Evolutionary conservation across 2,797 vertebrate species (phyloP), one percentile per base, ranked within the genome.

Genomic region (Echiichthys vipera): DNA sequence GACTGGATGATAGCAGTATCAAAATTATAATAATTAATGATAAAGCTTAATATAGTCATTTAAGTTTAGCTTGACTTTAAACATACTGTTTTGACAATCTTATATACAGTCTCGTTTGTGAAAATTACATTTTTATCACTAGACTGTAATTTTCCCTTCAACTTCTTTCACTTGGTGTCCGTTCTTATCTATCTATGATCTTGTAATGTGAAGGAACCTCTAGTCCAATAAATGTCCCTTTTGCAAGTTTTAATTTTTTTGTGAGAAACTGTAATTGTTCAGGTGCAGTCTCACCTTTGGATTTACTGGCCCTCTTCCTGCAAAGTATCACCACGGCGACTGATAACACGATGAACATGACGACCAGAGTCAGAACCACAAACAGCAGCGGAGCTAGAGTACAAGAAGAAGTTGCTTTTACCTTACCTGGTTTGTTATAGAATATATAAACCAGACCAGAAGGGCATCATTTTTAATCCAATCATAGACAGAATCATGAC

Each of bases 221-320:
- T n/a, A n/a, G n/a, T n/a, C n/a, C n/a, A n/a, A n/a, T n/a, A n/a
- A n/a, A n/a, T n/a, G n/a, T n/a, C n/a, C 6, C 17, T 12, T 51
- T 8, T 29, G 6, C n/a, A n/a, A n/a, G n/a, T n/a, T n/a, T n/a
- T n/a, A n/a, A n/a, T n/a, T n/a, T n/a, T n/a, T n/a, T n/a, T n/a
- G n/a, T n/a, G n/a, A n/a, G n/a, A n/a, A n/a, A n/a, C n/a, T n/a
- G n/a, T n/a, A n/a, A n/a, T n/a, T n/a, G n/a, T n/a, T n/a, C n/a
- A n/a, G n/a, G n/a, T 14, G 12, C 5, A 36, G 4, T 36, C 34
- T 69, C 27, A 81, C 84, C 78, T 70, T 46, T 71, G 4, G 15
- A 5, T 62, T 65, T 53, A 1, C 29, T n/a, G 30, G 2, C 2
- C 6, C 20, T 73, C 7, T 0, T 72, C 62, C 63, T 72, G 73